A percentile compares a stretch with the other conserved stretches of the same genome.
These are phyloP conservation scores for Romanogobio albipinnatus DNA, from an alignment of 2,113 vertebrate genomes.

Conservation along the genomic window DNA sequence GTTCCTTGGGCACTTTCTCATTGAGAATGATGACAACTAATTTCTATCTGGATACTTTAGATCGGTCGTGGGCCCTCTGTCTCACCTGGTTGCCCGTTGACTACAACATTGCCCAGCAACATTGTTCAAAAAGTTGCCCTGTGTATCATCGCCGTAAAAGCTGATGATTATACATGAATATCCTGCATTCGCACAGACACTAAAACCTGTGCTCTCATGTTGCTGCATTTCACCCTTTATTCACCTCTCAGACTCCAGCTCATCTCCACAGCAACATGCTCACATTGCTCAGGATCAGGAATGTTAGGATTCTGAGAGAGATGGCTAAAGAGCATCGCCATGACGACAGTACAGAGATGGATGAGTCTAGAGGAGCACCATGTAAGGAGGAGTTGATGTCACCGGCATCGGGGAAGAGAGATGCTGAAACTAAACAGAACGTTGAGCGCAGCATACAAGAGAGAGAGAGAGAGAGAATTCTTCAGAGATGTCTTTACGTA, in stretches of 20 bases:
- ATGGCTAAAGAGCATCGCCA: constrained; percentile 39
- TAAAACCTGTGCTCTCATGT: neutral
- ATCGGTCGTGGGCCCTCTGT: too few species aligned
- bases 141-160: neutral
- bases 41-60: too few species aligned
- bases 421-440: constrained; percentile 35
- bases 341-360: constrained; percentile 33
- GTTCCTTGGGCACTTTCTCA: too few species aligned
- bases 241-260: constrained; percentile 15
- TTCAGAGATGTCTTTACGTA: constrained; percentile 31
- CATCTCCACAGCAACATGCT: constrained; percentile 33
- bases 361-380: constrained; percentile 35
- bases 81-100: too few species aligned
- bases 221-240: neutral
- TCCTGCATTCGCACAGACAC: neutral
- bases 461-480: neutral
- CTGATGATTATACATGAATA: neutral
- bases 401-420: constrained; percentile 25
- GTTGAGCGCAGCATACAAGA: neutral
- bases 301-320: constrained; percentile 27
- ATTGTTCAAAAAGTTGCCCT: too few species aligned
- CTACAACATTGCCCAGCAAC: too few species aligned
- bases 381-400: constrained; percentile 36
- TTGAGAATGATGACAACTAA: too few species aligned
- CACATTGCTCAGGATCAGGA: constrained; percentile 8